These are phyloP conservation scores for Eilema caniola DNA, from an alignment of 2,888 invertebrate species.

Conservation along the genomic window DNA sequence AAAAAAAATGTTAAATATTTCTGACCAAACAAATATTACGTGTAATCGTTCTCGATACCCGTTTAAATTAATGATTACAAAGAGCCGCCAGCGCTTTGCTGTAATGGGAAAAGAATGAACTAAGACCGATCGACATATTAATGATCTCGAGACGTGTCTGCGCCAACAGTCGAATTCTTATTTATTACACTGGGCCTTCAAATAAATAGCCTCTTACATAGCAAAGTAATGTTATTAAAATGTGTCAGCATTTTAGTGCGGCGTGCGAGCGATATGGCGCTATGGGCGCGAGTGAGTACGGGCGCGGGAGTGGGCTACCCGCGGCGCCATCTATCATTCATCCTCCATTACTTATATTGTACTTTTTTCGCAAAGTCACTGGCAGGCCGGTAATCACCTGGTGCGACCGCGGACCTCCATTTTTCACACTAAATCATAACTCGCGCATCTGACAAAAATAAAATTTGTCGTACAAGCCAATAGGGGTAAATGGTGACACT, in stretches of 20 bases:
- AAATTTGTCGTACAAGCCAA: slow-evolving; percentile 86
- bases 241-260: slow-evolving; percentile 84
- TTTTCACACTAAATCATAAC: slow-evolving; percentile 86
- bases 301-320: slow-evolving; percentile 62
- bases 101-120: slow-evolving; percentile 78
- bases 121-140: slow-evolving; percentile 75
- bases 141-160: slow-evolving; percentile 78
- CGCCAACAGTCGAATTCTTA: slow-evolving; percentile 80
- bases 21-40: slow-evolving; percentile 22
- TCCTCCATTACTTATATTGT: slow-evolving; percentile 87
- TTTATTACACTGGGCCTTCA: slow-evolving; percentile 81
- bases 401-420: slow-evolving; percentile 82
- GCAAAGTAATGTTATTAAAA: slow-evolving; percentile 86
- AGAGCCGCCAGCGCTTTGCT: slow-evolving; percentile 40
- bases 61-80: slow-evolving; percentile 47
- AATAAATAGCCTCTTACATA: slow-evolving; percentile 84
- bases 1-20: background rate
- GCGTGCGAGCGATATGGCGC: slow-evolving; percentile 50
- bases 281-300: slow-evolving; percentile 49
- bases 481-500: slow-evolving; percentile 80
- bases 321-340: slow-evolving; percentile 85
- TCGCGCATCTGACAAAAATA: slow-evolving; percentile 85
- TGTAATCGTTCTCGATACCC: slow-evolving; percentile 24
- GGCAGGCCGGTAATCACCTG: slow-evolving; percentile 87
- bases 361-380: slow-evolving; percentile 86